phyloP scores from a whole-genome alignment of 2,113 vertebrate genomes.

The Nicator chloris region DNA sequence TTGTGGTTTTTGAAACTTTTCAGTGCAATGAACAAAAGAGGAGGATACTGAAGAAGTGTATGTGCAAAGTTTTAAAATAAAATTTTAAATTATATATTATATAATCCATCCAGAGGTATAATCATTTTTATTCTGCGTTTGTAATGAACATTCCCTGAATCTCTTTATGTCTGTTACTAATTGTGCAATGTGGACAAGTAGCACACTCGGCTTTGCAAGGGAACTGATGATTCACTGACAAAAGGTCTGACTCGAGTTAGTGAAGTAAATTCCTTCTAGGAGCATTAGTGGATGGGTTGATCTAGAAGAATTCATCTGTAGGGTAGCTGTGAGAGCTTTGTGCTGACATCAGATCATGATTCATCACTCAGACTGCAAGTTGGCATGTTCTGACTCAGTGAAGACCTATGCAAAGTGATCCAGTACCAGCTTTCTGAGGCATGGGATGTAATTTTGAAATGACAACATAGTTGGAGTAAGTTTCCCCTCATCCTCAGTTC shows the following conservation, averaged over 20 bases:
- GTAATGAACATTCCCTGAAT: neutral
- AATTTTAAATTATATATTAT: conserved; percentile 75
- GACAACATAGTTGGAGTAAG: neutral
- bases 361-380: neutral
- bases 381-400: neutral
- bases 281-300: neutral
- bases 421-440: neutral
- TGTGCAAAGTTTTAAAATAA: conserved; percentile 78
- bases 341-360: neutral
- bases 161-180: neutral
- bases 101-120: conserved; percentile 34
- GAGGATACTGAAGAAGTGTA: conserved; percentile 71
- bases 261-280: neutral
- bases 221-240: neutral
- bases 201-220: neutral
- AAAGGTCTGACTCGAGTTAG: neutral
- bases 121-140: neutral
- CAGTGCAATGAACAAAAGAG: conserved; percentile 77
- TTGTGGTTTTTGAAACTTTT: conserved; percentile 81
- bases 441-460: neutral
- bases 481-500: neutral
- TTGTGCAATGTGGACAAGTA: neutral
- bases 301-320: neutral
- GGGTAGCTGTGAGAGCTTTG: neutral
- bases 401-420: neutral